phyloP scores from a whole-genome alignment of 1,140 invertebrate species.

The Phymastichus coffea region DNA sequence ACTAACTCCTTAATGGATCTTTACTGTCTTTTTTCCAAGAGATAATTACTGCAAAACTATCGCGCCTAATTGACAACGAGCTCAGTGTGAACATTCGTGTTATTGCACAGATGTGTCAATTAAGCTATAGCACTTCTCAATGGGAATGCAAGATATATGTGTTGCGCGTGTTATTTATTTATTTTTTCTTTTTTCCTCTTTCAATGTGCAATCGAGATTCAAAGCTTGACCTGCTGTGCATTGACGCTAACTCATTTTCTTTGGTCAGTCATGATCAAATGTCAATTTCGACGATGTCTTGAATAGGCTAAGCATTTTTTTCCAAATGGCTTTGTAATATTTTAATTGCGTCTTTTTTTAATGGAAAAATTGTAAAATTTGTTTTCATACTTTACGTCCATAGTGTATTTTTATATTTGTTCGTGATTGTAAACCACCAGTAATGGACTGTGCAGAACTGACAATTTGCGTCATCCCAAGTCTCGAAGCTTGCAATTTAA shows the following conservation, averaged over 20 bases:
- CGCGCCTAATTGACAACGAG: background rate
- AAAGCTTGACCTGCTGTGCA: background rate
- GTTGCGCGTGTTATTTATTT: background rate
- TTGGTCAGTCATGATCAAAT: background rate
- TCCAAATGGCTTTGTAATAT: conserved; percentile 1
- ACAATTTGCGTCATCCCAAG: no score
- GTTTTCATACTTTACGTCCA: background rate
- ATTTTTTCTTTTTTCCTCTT: no score
- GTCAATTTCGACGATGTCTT: conserved; percentile 5
- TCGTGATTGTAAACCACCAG: no score
- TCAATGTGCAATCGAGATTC: conserved; percentile 11
- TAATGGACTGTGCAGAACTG: no score
- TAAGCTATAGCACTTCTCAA: no score
- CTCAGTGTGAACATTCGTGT: no score
- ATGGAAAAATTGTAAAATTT: background rate
- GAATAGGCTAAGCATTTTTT: conserved; percentile 11
- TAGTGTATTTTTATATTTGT: background rate
- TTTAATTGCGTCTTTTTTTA: conserved; percentile 1
- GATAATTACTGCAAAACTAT: conserved; percentile 4
- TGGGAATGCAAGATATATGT: background rate
- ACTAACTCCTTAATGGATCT: conserved; percentile 44
- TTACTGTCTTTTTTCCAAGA: conserved; percentile 11
- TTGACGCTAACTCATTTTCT: background rate
- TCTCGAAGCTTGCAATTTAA: background rate
- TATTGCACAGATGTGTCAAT: no score